A percentile compares a stretch with the other conserved stretches of the same genome.
Evolutionary conservation across 2,888 invertebrate genomes (phyloP).

Genomic region (Cheilosia pagana): DNA sequence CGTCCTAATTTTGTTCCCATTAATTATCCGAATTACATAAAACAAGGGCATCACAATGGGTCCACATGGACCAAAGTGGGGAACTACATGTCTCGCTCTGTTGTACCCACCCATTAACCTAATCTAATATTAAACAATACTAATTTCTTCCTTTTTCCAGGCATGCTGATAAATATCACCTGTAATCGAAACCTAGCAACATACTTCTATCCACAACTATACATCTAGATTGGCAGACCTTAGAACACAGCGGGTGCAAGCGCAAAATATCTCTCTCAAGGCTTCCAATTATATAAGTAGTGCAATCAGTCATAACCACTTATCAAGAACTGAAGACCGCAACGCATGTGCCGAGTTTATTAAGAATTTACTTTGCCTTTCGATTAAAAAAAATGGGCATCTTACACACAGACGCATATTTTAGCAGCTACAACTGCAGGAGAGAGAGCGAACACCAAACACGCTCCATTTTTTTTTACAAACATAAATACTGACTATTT

Average conservation of each 20-base stretch:
- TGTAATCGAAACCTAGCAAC: constrained; percentile 45
- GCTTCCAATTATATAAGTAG: constrained; percentile 68
- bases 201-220: constrained; percentile 54
- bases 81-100: no score
- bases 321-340: constrained; percentile 60
- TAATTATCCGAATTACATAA: background rate
- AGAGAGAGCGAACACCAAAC: constrained; percentile 7
- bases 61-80: no score
- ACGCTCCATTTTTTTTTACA: constrained; percentile 39
- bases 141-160: constrained; percentile 32
- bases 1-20: background rate
- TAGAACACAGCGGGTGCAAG: constrained; percentile 48
- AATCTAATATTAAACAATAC: no score
- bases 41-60: no score
- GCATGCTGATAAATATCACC: constrained; percentile 71
- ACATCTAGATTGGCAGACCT: constrained; percentile 63
- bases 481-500: constrained; percentile 63
- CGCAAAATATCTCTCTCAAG: constrained; percentile 33
- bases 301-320: constrained; percentile 72
- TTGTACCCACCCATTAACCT: no score
- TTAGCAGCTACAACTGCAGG: constrained; percentile 31
- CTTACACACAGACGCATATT: constrained; percentile 12
- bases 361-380: constrained; percentile 58
- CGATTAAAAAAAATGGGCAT: constrained; percentile 25
- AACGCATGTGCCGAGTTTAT: constrained; percentile 68